phyloP scores from a whole-genome alignment of 2,113 vertebrate genomes.

The Ceyx margarethae region DNA sequence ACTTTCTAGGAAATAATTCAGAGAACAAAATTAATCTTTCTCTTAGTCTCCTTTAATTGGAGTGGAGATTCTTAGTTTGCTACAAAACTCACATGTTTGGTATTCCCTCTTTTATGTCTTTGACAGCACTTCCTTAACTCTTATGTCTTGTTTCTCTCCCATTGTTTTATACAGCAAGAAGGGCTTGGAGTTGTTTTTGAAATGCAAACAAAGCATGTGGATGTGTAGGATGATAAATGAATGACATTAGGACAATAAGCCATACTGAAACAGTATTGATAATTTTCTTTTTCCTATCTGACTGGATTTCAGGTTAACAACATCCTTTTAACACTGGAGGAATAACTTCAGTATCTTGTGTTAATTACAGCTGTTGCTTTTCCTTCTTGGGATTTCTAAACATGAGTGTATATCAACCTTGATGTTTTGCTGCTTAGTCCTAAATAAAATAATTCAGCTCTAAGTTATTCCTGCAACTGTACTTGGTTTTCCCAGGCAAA shows the following conservation, averaged over 20 bases:
- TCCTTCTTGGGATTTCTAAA: neutral
- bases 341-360: neutral
- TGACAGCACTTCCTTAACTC: neutral
- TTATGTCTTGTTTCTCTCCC: neutral
- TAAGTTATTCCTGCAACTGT: neutral
- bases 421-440: neutral
- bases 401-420: neutral
- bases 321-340: neutral
- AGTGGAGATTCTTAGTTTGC: neutral
- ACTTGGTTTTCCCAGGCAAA: neutral
- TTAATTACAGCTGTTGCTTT: neutral
- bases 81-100: neutral
- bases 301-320: neutral
- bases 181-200: neutral
- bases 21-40: neutral
- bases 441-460: neutral
- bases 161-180: neutral
- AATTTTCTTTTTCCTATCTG: neutral
- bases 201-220: neutral
- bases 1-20: neutral
- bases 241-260: neutral
- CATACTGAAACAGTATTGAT: neutral
- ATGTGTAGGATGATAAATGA: neutral
- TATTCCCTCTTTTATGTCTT: neutral
- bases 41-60: neutral